Base-by-base conservation (phyloP, 2,113 vertebrate genomes). In the Acrocephalus kingi region DNA sequence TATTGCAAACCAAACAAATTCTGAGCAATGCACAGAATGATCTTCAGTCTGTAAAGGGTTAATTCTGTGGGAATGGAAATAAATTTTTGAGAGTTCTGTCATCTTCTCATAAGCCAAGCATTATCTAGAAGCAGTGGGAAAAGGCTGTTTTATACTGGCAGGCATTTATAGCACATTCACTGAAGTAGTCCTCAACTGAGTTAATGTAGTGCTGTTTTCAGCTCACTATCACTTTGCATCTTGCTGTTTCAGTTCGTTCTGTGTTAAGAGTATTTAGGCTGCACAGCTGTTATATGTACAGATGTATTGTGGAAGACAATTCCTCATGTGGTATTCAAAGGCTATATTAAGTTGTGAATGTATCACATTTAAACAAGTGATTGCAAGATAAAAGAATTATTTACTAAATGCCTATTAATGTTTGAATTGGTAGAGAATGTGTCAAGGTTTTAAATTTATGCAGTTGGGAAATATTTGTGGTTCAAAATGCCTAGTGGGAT, bases 201-300 rank as follows among this genome's bases (percentile, higher is more conserved):
- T 66, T 76, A 27, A 27, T 69, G 89, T 2, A 30, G 63, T 8
- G 79, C 92, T 81, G 82, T 39, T 88, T 91, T 72, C 83, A 71
- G 90, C 71, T 67, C 90, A 7, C 85, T 90, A 19, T 59, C 76
- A 11, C 75, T 80, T 88, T 93, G 95, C 85, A 64, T 90, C 90
- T 90, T 54, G 73, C 92, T 94, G 90, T 75, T 96, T 78, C 83
- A 68, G 64, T 96, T 77, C 43, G 2, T 92, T 92, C 85, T 78
- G 74, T 71, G 68, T 61, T 92, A 31, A 37, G 66, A 68, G 67
- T 59, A 49, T 83, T 91, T 88, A 72, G 88, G 76, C 76, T 84
- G 86, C 73, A 79, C 95, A 95, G 89, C 94, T 94, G 94, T 90
- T 92, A 37, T 2, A 46, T 63, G 20, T 75, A 54, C 31, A 66